Evolutionary conservation across 2,113 vertebrate genomes (phyloP), one percentile per base, ranked within the genome.

Genomic region (Notothenia rossii): DNA sequence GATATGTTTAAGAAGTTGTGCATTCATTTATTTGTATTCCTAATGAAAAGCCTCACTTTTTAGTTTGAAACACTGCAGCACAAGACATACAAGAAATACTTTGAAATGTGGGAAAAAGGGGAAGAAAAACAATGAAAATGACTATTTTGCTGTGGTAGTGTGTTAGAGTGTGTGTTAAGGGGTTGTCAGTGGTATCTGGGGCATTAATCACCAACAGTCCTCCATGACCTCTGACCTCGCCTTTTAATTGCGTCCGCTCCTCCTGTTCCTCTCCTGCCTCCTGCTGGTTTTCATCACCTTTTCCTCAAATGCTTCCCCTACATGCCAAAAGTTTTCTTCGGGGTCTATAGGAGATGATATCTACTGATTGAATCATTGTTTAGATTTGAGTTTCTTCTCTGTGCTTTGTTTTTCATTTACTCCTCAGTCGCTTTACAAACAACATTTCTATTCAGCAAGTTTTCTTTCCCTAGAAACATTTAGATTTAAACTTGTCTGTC

Each of bases 211-310:
- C 40, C 56, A 77, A 43, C 25, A 51, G 29, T 72, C 51, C 70
- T 72, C 55, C 29, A 54, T 80, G 25, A 84, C 70, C 82, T 68
- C 75, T 90, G 85, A 91, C 85, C 88, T 56, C 40, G 36, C 46
- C 80, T 87, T 89, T 92, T 92, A 89, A 93, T 93, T 88, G 68
- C 88, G 77, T 91, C 84, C 85, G 14, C 66, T 0, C 58, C 71
- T 80, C 72, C 68, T 72, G 54, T 79, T 82, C 75, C 60, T 62
- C 72, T 69, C 50, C 65, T 81, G 62, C 82, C 62, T 82, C 46
- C 79, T 86, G 58, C 58, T 77, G 72, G 85, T 77, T 91, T 70
- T 58, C 0, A 22, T 73, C 53, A 71, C 43, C 43, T 76, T 43
- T 45, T 61, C 62, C 62, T 77, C 17, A 10, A 49, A 68, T 40